These are phyloP conservation scores for Acanthosoma haemorrhoidale DNA, from an alignment of 2,888 invertebrate genomes.

Conservation along the genomic window DNA sequence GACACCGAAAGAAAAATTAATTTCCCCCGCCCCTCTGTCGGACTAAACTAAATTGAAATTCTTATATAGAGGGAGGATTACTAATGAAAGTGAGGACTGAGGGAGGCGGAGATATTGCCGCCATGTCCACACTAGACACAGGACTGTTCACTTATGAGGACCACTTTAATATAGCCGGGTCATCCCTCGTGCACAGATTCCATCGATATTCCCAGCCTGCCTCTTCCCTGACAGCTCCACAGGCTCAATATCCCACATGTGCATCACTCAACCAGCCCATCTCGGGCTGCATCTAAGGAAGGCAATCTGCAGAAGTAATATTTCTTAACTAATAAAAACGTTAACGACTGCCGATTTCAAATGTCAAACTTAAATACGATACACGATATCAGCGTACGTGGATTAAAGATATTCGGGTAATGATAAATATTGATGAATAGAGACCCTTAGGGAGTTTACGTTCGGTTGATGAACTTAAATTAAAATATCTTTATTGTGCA, in stretches of 20 bases:
- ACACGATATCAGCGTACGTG: no score
- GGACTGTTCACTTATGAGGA: background rate
- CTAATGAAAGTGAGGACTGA: conserved; percentile 10
- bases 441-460: no score
- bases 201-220: background rate
- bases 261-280: no score
- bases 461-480: no score
- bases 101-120: background rate
- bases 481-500: no score
- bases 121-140: background rate
- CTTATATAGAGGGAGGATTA: conserved; percentile 5
- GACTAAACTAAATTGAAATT: conserved; percentile 10
- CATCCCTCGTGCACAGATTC: background rate
- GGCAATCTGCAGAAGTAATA: no score
- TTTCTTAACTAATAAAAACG: no score
- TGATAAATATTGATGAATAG: no score
- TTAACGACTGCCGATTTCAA: no score
- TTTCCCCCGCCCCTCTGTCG: conserved; percentile 3
- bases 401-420: no score
- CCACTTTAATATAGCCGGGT: background rate
- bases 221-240: background rate
- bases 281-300: no score
- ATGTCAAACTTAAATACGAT: no score
- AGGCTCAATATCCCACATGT: background rate
- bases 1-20: conserved; percentile 14